Base-by-base conservation (phyloP, 2,888 invertebrate genomes). In the Caenorhabditis sp. region DNA sequence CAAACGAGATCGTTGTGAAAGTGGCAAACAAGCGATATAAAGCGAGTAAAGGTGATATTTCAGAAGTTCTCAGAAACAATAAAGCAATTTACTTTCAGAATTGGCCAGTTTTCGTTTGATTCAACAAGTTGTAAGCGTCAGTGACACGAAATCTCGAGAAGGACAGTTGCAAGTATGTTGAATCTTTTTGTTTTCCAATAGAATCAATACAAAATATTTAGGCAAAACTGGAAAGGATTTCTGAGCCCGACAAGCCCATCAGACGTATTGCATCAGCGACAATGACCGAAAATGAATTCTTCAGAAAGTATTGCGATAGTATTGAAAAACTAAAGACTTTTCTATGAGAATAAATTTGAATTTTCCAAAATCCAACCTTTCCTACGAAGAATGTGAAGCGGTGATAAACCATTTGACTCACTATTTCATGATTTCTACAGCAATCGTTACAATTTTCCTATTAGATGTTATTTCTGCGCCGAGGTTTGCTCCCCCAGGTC, bases 1-100 rank as follows among this genome's bases (percentile, higher is more conserved):
- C 49, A 8, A 77, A 82, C 35, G 69, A 77, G 19, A 56, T 79
- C 6, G 74, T 82, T 8, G 68, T 82, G 12, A 82, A 69, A 41
- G 79, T 82, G 6, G 82, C 76, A n/a, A 82, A 69, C 44, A 74
- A 69, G 28, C n/a, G 8, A n/a, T 82, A 68, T 26, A 74, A 51
- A 28, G 73, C 82, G 1, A 59, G 19, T 31, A 80, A 80, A 74
- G 79, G 79, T 80, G 8, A 12, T 8, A n/a, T 22, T 24, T 41
- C 26, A 28, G 6, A 19, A 26, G 22, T 64, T 28, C 26, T 54
- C 14, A 8, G 10, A 14, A 12, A 0, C 14, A 3, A 2, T 22
- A 19, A 31, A 31, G n/a, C 10, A n/a, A 38, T 38, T 22, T 31
- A 24, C 16, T 47, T 70, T 38, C 70, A 82, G 77, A 76, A 70